These are phyloP conservation scores for Tor tambroides DNA, from an alignment of 2,113 vertebrate genomes.

Conservation along the genomic window DNA sequence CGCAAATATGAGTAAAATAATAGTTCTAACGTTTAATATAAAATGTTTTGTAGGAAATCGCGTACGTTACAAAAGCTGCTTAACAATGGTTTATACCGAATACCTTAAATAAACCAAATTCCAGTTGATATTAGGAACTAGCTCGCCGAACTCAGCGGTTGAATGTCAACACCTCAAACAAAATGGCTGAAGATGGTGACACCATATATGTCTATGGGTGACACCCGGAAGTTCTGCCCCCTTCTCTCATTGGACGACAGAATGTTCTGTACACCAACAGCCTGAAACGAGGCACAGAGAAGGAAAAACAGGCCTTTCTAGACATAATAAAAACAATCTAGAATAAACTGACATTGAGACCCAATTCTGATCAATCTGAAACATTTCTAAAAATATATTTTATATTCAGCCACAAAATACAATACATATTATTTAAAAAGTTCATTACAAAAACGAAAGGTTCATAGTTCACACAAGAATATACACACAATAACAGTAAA, in stretches of 20 bases:
- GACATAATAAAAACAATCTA: not conserved
- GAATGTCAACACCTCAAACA: conserved; percentile 52
- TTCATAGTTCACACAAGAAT: not conserved
- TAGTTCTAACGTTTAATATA: not conserved
- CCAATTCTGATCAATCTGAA: not conserved
- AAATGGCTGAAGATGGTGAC: conserved; percentile 47
- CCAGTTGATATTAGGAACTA: not conserved
- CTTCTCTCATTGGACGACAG: conserved; percentile 27
- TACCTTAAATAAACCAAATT: not conserved
- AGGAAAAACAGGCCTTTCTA: not conserved
- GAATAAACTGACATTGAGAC: not conserved
- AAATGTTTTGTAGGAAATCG: not conserved
- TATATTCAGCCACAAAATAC: not conserved
- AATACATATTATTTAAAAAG: not conserved
- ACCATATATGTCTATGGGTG: too few species aligned
- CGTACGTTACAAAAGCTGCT: not conserved
- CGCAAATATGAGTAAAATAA: conserved; percentile 16
- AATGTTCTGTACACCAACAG: not conserved
- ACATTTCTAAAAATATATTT: not conserved
- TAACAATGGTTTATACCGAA: not conserved
- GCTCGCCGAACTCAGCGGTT: not conserved
- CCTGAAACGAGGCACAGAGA: not conserved
- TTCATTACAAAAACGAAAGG: not conserved
- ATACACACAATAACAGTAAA: not conserved
- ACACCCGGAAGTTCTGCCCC: not conserved